Conservation (phyloP, 2,797 vertebrate species). For the Pangasius krempfi region DNA sequence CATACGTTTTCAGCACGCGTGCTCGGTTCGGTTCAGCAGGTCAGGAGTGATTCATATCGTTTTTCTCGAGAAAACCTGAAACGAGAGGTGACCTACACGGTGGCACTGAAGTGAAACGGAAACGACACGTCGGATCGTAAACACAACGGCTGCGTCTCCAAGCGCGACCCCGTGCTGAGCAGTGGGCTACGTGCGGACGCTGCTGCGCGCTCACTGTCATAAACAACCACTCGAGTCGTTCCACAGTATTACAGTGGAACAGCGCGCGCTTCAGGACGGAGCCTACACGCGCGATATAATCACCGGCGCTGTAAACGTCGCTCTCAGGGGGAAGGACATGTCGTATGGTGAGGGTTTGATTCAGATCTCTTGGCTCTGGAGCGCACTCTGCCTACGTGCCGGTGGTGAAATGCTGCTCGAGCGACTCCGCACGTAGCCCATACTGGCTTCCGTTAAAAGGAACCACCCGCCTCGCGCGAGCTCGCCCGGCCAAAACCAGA, state of each 20-base stretch:
- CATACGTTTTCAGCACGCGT: background rate
- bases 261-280: background rate
- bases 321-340: background rate
- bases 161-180: background rate
- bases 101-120: background rate
- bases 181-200: background rate
- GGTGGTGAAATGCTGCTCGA: background rate
- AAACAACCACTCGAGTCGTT: background rate
- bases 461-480: background rate
- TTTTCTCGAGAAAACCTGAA: background rate
- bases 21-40: background rate
- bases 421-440: slow-evolving; percentile 24
- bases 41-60: background rate
- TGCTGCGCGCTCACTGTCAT: background rate
- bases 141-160: background rate
- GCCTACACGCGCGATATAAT: background rate
- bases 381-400: slow-evolving; percentile 25
- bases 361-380: slow-evolving; percentile 25
- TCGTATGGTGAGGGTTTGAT: background rate
- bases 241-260: too few species aligned
- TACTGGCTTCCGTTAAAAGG: slow-evolving; percentile 2
- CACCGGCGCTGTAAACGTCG: background rate
- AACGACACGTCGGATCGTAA: background rate
- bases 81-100: background rate
- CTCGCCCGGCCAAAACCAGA: background rate